A percentile compares a stretch with the other conserved stretches of the same genome.
These are phyloP conservation scores for Zaprionus tsacasi DNA, from an alignment of 1,140 invertebrate genomes.

Conservation along the genomic window DNA sequence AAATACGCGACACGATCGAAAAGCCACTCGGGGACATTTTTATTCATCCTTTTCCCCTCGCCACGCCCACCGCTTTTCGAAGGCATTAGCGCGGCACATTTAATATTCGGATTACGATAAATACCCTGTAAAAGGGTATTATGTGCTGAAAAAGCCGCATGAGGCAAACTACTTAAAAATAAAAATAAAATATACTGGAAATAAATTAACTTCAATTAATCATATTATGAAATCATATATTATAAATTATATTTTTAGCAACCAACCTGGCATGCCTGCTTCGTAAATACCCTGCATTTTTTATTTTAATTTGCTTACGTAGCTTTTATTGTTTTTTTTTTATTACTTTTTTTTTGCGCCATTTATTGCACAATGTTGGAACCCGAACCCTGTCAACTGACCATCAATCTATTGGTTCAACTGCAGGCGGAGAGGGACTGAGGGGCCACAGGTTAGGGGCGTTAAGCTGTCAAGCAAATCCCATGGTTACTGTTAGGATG, in stretches of 20 bases:
- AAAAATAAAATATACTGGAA: neutral
- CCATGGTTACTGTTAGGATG: conserved; percentile 56
- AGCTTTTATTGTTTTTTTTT: neutral
- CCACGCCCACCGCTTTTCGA: conserved; percentile 10
- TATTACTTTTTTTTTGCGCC: conserved; percentile 5
- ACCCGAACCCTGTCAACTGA: conserved; percentile 68
- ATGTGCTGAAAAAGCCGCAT: neutral
- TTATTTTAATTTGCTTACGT: conserved; percentile 3
- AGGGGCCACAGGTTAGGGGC: conserved; percentile 23
- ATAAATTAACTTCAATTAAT: neutral
- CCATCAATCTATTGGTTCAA: conserved; percentile 75
- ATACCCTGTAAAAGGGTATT: conserved; percentile 10
- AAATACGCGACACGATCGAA: conserved; percentile 25
- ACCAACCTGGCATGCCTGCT: neutral
- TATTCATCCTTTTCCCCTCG: no score
- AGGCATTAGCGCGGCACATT: conserved; percentile 59
- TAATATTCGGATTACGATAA: conserved; percentile 38
- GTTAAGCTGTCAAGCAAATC: conserved; percentile 70
- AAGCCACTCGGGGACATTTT: conserved; percentile 59
- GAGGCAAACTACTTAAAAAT: no score
- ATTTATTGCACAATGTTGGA: conserved; percentile 66
- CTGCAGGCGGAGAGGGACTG: neutral
- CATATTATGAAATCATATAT: no score
- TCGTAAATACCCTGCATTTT: neutral
- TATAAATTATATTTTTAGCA: no score